phyloP scores from a whole-genome alignment of 2,888 invertebrate genomes.

The Epinotia demarniana region DNA sequence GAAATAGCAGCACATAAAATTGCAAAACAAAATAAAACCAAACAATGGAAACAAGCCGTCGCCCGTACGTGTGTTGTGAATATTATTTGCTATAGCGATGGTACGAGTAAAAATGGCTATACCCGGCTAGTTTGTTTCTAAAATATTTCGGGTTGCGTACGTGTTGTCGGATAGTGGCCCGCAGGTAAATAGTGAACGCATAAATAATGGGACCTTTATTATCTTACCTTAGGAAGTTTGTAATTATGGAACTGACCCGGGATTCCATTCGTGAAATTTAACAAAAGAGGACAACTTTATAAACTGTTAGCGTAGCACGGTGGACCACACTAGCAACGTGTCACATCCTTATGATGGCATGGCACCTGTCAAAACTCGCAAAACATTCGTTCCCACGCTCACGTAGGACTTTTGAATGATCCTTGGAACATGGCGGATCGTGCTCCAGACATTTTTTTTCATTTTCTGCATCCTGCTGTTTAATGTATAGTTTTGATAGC shows the following conservation, averaged over 20 bases:
- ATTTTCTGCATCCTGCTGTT: too few species aligned
- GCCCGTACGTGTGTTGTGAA: conserved; percentile 43
- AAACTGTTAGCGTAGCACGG: too few species aligned
- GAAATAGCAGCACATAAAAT: too few species aligned
- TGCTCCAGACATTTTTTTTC: too few species aligned
- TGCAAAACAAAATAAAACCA: background rate
- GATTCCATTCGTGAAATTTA: background rate
- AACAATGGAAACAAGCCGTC: conserved; percentile 18
- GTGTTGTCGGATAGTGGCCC: conserved; percentile 23
- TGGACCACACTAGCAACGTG: too few species aligned
- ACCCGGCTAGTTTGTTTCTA: conserved; percentile 42
- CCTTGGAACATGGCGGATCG: too few species aligned
- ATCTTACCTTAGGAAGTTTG: background rate
- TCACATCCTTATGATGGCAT: too few species aligned
- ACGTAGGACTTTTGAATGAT: too few species aligned
- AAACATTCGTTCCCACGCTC: too few species aligned
- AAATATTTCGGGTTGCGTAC: conserved; percentile 39
- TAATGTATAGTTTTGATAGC: too few species aligned
- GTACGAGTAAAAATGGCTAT: conserved; percentile 40
- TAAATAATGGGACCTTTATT: conserved; percentile 17
- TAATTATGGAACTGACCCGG: background rate
- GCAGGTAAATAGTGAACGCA: conserved; percentile 35
- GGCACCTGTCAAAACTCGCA: too few species aligned
- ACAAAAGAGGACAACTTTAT: background rate
- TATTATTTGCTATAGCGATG: conserved; percentile 43